Conservation (phyloP, 2,797 vertebrate genomes). For the Sciurus vulgaris region DNA sequence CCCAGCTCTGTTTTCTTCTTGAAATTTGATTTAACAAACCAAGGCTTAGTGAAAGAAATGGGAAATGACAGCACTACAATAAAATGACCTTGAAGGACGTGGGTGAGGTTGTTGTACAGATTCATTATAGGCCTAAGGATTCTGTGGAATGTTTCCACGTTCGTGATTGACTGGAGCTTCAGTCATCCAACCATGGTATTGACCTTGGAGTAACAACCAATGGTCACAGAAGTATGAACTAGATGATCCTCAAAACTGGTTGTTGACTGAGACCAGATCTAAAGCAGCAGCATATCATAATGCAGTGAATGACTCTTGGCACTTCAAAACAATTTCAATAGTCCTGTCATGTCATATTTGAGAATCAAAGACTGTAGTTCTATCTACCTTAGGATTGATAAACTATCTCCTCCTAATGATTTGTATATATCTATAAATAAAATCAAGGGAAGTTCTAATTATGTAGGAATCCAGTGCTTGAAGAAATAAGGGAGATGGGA, state of each 20-base stretch:
- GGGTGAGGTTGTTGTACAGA: neutral
- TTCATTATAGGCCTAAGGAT: neutral
- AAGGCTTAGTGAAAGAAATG: neutral
- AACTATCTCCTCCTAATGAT: neutral
- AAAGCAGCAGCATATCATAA: too few relatives aligned
- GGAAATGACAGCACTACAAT: neutral
- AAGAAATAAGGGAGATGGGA: neutral
- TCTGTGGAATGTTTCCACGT: neutral
- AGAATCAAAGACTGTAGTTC: neutral
- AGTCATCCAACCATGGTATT: neutral
- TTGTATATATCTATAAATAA: neutral
- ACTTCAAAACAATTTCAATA: neutral
- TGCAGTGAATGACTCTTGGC: neutral
- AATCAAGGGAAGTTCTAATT: neutral
- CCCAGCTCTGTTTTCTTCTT: neutral
- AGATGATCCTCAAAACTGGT: neutral
- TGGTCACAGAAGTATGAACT: neutral
- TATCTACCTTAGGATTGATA: neutral
- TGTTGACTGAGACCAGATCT: neutral
- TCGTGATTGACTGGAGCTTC: neutral
- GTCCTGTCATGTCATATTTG: neutral
- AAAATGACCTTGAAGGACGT: slow-evolving; percentile 7
- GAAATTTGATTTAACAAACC: neutral
- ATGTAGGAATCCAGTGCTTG: neutral
- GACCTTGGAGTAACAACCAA: neutral